Evolutionary conservation across 2,888 invertebrate species (phyloP).

Genomic region (Temnothorax unifasciatus): DNA sequence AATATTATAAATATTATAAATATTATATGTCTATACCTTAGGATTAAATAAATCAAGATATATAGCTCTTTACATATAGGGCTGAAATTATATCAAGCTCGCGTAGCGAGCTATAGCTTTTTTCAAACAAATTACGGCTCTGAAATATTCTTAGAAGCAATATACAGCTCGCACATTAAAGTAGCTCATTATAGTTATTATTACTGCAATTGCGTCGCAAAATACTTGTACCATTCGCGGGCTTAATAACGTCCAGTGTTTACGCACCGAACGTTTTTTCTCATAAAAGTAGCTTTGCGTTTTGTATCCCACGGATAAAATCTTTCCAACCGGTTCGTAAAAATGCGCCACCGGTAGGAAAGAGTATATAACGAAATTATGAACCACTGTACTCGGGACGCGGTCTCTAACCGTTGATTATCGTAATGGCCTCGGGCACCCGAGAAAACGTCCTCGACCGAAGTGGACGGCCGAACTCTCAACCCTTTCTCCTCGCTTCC

Average conservation of each 20-base stretch:
- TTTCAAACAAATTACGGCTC: background rate
- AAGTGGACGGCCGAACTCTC: background rate
- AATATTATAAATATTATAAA: constrained; percentile 14
- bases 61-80: background rate
- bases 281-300: background rate
- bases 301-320: background rate
- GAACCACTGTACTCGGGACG: constrained; percentile 2
- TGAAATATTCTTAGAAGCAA: constrained; percentile 5
- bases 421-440: background rate
- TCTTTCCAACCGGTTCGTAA: background rate
- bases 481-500: constrained; percentile 20
- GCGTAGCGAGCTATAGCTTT: background rate
- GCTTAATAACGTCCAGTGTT: background rate
- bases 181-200: constrained; percentile 13
- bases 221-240: background rate
- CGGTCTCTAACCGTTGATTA: constrained; percentile 33
- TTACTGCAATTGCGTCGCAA: constrained; percentile 5
- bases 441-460: constrained; percentile 25
- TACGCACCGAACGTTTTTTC: background rate
- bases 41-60: background rate
- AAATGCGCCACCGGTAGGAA: constrained; percentile 16
- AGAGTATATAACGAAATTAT: constrained; percentile 17
- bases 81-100: background rate
- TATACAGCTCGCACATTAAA: constrained; percentile 6
- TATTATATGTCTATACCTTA: background rate